These are phyloP conservation scores for silkworm (Bombyx mori) DNA, from an alignment of 1,140 invertebrate species.

Conservation along the genomic window DNA sequence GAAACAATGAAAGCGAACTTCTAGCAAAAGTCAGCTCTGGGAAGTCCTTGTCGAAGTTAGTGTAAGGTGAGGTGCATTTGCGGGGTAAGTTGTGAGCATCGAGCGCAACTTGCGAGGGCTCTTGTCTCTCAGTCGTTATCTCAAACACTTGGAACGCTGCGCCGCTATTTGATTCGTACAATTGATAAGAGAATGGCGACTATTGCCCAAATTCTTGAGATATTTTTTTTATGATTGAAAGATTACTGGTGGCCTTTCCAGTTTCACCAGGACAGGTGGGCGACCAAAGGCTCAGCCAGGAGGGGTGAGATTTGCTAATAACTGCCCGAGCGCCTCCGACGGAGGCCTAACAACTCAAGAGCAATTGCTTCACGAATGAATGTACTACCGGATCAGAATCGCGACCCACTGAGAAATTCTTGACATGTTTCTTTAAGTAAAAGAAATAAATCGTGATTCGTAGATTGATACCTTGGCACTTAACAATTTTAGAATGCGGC, in stretches of 20 bases:
- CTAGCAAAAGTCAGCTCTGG: too few species aligned
- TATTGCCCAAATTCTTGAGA: not conserved
- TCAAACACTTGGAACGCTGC: constrained; percentile 15
- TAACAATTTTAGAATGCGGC: too few species aligned
- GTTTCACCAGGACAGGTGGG: too few species aligned
- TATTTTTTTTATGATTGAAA: not conserved
- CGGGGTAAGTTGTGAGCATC: constrained; percentile 15
- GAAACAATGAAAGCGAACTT: too few species aligned
- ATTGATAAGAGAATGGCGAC: not conserved
- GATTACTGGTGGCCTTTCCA: too few species aligned
- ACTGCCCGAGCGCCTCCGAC: too few species aligned
- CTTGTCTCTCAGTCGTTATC: constrained; percentile 25
- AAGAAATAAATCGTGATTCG: not conserved
- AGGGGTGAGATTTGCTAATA: too few species aligned
- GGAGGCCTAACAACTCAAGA: too few species aligned
- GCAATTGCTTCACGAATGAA: too few species aligned
- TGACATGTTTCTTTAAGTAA: not conserved
- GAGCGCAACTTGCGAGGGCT: constrained; percentile 14
- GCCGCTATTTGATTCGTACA: constrained; percentile 5
- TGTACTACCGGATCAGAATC: too few species aligned
- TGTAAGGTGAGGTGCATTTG: constrained; percentile 10
- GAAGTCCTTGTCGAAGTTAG: too few species aligned
- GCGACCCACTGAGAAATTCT: not conserved
- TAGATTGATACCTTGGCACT: not conserved
- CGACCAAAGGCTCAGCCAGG: too few species aligned